Percentiles rank a stretch among this genome's conserved stretches.
Conservation (phyloP, 1,140 invertebrate species). For the Drosophila pruinosa region DNA sequence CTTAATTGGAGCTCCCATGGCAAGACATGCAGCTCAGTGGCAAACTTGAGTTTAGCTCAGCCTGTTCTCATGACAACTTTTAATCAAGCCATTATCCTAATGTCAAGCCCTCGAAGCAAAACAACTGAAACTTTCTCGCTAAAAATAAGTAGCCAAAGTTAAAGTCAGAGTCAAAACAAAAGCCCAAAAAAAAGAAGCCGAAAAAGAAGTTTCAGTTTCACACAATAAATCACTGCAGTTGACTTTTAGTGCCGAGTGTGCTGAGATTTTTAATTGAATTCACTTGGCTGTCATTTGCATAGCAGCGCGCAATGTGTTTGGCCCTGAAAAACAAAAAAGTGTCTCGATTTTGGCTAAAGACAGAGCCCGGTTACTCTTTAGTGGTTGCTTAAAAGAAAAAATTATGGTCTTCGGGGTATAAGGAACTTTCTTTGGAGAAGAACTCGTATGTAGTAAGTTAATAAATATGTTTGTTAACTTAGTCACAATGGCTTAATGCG, state of each 20-base stretch:
- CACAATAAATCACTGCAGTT: conserved; percentile 74
- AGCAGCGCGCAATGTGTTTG: too few relatives aligned
- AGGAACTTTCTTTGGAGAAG: not conserved
- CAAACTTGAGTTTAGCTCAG: not conserved
- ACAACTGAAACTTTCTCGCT: conserved; percentile 59
- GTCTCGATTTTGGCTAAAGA: not conserved
- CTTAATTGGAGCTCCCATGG: conserved; percentile 64
- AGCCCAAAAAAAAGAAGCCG: conserved; percentile 5
- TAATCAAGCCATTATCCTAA: conserved; percentile 76
- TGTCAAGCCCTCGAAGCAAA: conserved; percentile 45
- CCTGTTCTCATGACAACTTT: conserved; percentile 72
- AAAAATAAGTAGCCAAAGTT: conserved; percentile 12
- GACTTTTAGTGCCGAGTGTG: conserved; percentile 49
- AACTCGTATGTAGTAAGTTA: too few relatives aligned
- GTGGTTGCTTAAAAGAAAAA: not conserved
- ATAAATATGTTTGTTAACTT: too few relatives aligned
- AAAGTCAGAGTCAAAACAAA: conserved; percentile 27
- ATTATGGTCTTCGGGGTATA: too few relatives aligned
- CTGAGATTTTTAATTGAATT: conserved; percentile 64
- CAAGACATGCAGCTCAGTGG: not conserved
- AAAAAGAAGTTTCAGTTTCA: conserved; percentile 66
- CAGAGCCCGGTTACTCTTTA: not conserved
- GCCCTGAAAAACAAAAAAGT: conserved; percentile 27
- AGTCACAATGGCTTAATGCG: conserved; percentile 17
- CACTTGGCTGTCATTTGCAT: conserved; percentile 59